A percentile compares a stretch with the other conserved stretches of the same genome.
Evolutionary conservation across 2,797 vertebrate species (phyloP).

Genomic region (Capromys pilorides): DNA sequence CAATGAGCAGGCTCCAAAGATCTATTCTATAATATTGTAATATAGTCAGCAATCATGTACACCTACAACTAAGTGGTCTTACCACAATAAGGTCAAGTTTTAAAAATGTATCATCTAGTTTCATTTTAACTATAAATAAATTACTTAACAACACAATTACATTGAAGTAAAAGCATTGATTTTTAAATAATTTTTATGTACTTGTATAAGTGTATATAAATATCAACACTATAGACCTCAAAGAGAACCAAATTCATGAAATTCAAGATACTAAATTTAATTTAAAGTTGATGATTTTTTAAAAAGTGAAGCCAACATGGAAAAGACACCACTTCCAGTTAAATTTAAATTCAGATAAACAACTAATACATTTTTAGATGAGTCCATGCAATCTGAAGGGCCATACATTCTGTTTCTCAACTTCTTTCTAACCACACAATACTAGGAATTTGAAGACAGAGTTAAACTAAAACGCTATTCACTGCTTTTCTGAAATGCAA

Average conservation of each 20-base stretch:
- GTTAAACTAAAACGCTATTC: constrained; percentile 7
- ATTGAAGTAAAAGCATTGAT: neutral
- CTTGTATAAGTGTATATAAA: neutral
- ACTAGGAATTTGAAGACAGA: neutral
- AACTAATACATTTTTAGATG: constrained; percentile 12
- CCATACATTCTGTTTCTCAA: constrained; percentile 16
- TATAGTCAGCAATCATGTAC: neutral
- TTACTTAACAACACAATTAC: constrained; percentile 6
- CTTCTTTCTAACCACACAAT: neutral
- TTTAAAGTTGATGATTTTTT: neutral
- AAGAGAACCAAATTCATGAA: neutral
- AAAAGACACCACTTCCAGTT: neutral
- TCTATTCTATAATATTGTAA: neutral
- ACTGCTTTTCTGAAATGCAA: constrained; percentile 42
- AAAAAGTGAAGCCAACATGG: neutral
- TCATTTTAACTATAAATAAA: constrained; percentile 9
- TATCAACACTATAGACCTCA: neutral
- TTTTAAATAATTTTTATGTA: neutral
- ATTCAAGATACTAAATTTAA: neutral
- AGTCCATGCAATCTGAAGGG: neutral
- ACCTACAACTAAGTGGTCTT: neutral
- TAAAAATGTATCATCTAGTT: neutral
- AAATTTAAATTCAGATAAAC: constrained; percentile 15
- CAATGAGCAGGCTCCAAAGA: neutral
- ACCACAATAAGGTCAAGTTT: neutral